These are phyloP conservation scores for Picathartes gymnocephalus DNA, from an alignment of 2,113 vertebrate species.

Conservation along the genomic window DNA sequence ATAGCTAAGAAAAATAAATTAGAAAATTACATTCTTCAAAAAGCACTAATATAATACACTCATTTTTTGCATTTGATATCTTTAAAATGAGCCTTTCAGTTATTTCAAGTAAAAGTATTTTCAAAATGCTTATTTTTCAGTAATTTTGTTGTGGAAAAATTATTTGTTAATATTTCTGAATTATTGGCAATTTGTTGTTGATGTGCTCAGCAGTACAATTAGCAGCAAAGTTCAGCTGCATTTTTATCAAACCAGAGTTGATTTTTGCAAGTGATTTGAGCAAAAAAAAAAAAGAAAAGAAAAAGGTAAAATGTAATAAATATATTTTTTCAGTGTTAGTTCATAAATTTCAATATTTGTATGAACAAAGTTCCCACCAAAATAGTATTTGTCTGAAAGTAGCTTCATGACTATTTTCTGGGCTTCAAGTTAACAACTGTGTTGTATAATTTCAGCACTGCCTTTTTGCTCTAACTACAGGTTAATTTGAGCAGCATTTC, in stretches of 20 bases:
- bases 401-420: background rate
- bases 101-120: background rate
- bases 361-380: background rate
- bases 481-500: background rate
- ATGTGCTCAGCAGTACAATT: background rate
- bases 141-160: background rate
- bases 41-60: background rate
- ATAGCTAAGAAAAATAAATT: slow-evolving; percentile 2
- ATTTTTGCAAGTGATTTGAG: background rate
- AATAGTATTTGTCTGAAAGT: background rate
- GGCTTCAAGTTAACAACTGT: background rate
- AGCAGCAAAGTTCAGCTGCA: background rate
- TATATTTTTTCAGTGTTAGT: background rate
- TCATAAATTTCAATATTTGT: background rate
- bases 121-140: background rate
- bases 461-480: background rate
- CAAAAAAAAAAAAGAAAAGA: rapidly evolving
- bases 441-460: background rate
- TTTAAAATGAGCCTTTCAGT: background rate
- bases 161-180: background rate
- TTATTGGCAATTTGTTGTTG: background rate
- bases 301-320: background rate
- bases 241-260: background rate
- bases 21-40: slow-evolving; percentile 10
- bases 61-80: background rate